Percentiles rank a stretch among this genome's conserved stretches.
These are phyloP conservation scores for Bombus sibiricus DNA, from an alignment of 1,140 invertebrate genomes.

Conservation along the genomic window DNA sequence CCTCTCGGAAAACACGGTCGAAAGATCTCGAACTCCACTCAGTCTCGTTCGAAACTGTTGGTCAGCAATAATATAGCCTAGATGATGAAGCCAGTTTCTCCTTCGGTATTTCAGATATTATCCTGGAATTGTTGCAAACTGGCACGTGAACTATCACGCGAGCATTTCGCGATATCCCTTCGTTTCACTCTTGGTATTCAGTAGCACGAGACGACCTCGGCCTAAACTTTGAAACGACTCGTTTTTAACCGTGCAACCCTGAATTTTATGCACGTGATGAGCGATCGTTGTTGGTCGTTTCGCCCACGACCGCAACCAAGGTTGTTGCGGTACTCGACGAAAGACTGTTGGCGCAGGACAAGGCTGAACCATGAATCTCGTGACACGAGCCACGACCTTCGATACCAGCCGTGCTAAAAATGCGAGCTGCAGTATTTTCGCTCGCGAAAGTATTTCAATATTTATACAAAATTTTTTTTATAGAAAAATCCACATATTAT, in stretches of 20 bases:
- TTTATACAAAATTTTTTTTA: too few relatives aligned
- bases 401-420: background rate
- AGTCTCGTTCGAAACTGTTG: too few relatives aligned
- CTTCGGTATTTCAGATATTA: slow-evolving; percentile 59
- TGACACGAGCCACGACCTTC: slow-evolving; percentile 5
- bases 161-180: slow-evolving; percentile 11
- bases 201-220: slow-evolving; percentile 47
- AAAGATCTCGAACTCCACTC: too few relatives aligned
- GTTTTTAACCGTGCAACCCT: slow-evolving; percentile 50
- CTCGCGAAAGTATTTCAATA: too few relatives aligned
- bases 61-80: slow-evolving; percentile 14
- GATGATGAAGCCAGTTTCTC: slow-evolving; percentile 15
- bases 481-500: too few relatives aligned
- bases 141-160: slow-evolving; percentile 66
- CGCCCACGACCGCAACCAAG: slow-evolving; percentile 1
- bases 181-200: background rate
- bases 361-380: slow-evolving; percentile 20
- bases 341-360: slow-evolving; percentile 28
- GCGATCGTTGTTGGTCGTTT: slow-evolving; percentile 34
- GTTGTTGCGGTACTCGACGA: slow-evolving; percentile 16
- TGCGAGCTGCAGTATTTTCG: background rate
- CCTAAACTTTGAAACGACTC: slow-evolving; percentile 56
- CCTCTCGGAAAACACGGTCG: too few relatives aligned
- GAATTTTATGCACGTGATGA: slow-evolving; percentile 58
- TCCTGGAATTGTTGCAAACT: slow-evolving; percentile 58